Evolutionary conservation across 2,888 invertebrate species (phyloP).

Genomic region (Drosophila borealis): DNA sequence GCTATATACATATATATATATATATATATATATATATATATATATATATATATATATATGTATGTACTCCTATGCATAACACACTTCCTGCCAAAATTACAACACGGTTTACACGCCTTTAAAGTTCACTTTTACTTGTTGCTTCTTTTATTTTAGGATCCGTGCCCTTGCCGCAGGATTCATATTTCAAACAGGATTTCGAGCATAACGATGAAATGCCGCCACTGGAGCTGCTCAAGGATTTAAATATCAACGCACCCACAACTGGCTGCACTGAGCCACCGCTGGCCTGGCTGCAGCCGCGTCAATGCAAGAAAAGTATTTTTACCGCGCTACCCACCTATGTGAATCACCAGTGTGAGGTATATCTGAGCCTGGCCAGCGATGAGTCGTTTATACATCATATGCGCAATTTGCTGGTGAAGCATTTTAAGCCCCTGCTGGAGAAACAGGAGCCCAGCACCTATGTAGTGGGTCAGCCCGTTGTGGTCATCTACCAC

Average conservation of each 20-base stretch:
- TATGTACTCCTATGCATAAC: too few species aligned
- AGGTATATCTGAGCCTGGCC: constrained; percentile 84
- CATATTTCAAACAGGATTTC: background rate
- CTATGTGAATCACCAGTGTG: constrained; percentile 87
- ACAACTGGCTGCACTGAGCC: constrained; percentile 35
- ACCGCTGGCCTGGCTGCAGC: constrained; percentile 87
- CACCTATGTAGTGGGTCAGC: constrained; percentile 85
- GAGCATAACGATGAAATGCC: constrained; percentile 53
- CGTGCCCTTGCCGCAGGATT: background rate
- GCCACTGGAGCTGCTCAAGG: constrained; percentile 32
- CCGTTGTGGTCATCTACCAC: constrained; percentile 89
- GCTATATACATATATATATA: too few species aligned
- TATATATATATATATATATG: too few species aligned
- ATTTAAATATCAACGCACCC: constrained; percentile 29
- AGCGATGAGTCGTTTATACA: constrained; percentile 83
- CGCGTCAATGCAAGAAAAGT: constrained; percentile 85
- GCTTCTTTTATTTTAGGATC: background rate
- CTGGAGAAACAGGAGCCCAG: constrained; percentile 10
- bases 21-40: too few species aligned
- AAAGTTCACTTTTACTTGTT: background rate
- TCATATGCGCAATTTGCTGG: constrained; percentile 86
- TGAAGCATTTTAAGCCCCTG: constrained; percentile 83
- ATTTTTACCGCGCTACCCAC: constrained; percentile 88
- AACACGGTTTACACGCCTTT: too few species aligned
- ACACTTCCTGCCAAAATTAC: too few species aligned